Conservation (phyloP, 1,140 invertebrate species). For the Eurytemora carolleeae region DNA sequence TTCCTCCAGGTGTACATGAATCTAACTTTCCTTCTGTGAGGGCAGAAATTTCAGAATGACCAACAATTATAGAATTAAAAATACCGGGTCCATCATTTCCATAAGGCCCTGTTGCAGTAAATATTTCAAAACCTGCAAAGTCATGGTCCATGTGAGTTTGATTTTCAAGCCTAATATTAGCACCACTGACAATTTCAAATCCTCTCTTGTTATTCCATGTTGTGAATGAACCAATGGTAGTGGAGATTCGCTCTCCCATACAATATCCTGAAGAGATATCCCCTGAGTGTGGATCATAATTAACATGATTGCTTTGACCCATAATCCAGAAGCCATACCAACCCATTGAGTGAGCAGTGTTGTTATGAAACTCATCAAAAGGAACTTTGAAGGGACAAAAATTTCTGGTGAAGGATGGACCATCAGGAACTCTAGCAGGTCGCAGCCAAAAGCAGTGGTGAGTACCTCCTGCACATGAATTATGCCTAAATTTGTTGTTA, state of each 20-base stretch:
- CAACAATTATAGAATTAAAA: background rate
- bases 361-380: slow-evolving; percentile 16
- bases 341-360: slow-evolving; percentile 17
- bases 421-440: slow-evolving; percentile 13
- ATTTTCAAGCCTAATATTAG: slow-evolving; percentile 15
- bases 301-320: too few relatives aligned
- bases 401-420: slow-evolving; percentile 13
- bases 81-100: slow-evolving; percentile 2
- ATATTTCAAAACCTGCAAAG: slow-evolving; percentile 16
- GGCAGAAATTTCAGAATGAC: background rate
- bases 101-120: slow-evolving; percentile 10
- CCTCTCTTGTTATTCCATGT: slow-evolving; percentile 16
- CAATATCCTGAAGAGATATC: background rate
- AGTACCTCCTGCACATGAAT: slow-evolving; percentile 16
- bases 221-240: slow-evolving; percentile 14
- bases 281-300: background rate
- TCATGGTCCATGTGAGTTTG: slow-evolving; percentile 15
- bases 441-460: slow-evolving; percentile 17
- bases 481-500: slow-evolving; percentile 14
- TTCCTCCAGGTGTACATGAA: background rate
- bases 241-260: background rate
- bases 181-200: slow-evolving; percentile 16
- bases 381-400: slow-evolving; percentile 16
- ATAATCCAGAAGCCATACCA: background rate
- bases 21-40: background rate